phyloP scores from a whole-genome alignment of 2,797 vertebrate species.

The Myripristis jacobus region DNA sequence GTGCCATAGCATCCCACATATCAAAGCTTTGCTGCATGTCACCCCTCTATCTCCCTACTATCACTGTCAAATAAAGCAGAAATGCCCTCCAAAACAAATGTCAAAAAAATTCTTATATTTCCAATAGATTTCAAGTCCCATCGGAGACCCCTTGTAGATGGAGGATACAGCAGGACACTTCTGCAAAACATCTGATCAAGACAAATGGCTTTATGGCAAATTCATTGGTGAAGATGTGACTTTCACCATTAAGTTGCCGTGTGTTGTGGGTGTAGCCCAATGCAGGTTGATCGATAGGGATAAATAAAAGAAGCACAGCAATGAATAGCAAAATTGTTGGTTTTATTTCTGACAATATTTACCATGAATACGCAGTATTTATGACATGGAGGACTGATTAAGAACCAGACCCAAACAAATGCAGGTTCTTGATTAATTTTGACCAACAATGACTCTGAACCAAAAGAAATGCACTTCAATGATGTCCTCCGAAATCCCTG shows the following conservation, averaged over 20 bases:
- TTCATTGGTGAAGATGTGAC: not conserved
- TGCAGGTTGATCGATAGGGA: not conserved
- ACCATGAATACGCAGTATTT: not conserved
- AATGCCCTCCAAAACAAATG: too few species aligned
- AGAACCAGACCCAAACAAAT: conserved; percentile 5
- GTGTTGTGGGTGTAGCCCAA: not conserved
- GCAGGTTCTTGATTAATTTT: conserved; percentile 1
- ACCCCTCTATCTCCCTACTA: too few species aligned
- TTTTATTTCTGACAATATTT: conserved; percentile 65
- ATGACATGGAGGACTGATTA: not conserved
- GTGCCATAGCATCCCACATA: too few species aligned
- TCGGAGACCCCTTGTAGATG: too few species aligned
- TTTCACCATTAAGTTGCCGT: not conserved
- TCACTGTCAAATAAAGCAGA: too few species aligned
- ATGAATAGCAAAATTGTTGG: conserved; percentile 24
- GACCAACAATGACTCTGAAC: not conserved
- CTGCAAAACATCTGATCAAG: too few species aligned
- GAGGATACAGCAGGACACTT: too few species aligned
- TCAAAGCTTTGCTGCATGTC: too few species aligned
- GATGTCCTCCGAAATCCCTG: not conserved
- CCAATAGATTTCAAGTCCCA: too few species aligned
- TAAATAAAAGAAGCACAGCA: not conserved
- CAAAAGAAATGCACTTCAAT: not conserved
- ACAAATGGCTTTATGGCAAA: too few species aligned
- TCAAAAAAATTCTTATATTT: too few species aligned